A percentile compares a stretch with the other conserved stretches of the same genome.
phyloP scores from a whole-genome alignment of 2,888 invertebrate species.

The Campopleginae sp. region DNA sequence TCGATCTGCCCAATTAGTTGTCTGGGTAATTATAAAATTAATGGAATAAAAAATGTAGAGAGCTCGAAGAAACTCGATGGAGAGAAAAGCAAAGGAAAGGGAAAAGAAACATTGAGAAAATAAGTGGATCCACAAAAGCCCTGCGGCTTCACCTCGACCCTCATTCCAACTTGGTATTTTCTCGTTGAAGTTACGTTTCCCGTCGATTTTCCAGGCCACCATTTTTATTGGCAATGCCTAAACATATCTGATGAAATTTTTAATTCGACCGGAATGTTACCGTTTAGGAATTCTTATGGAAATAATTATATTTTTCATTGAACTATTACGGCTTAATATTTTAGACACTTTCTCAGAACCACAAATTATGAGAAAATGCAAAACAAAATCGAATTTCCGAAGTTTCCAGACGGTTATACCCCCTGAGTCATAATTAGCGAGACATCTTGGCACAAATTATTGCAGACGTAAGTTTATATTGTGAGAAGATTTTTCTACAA shows the following conservation, averaged over 20 bases:
- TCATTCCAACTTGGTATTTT: conserved; percentile 2
- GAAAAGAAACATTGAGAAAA: conserved; percentile 29
- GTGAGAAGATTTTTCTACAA: neutral
- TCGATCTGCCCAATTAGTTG: neutral
- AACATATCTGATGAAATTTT: neutral
- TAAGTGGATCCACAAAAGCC: conserved; percentile 30
- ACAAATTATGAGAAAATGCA: too few relatives aligned
- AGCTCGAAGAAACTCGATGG: neutral
- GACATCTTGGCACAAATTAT: neutral
- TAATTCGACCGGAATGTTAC: too few relatives aligned
- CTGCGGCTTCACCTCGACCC: conserved; percentile 31
- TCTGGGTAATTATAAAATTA: neutral
- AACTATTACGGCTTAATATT: too few relatives aligned
- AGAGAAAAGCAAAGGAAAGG: conserved; percentile 6
- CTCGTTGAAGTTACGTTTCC: neutral
- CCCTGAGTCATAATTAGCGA: neutral
- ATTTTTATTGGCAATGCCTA: neutral
- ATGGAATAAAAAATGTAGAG: neutral
- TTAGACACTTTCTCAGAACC: too few relatives aligned
- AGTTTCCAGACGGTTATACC: too few relatives aligned
- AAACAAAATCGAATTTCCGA: too few relatives aligned
- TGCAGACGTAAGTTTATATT: neutral
- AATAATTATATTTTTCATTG: too few relatives aligned
- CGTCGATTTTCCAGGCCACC: neutral
- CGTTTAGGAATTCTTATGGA: too few relatives aligned